Evolutionary conservation across 37 sponge, comb jelly and placozoan genomes (phyloP), one percentile per base, ranked within the genome.

Genomic region (Diacarnus erythraeanus): DNA sequence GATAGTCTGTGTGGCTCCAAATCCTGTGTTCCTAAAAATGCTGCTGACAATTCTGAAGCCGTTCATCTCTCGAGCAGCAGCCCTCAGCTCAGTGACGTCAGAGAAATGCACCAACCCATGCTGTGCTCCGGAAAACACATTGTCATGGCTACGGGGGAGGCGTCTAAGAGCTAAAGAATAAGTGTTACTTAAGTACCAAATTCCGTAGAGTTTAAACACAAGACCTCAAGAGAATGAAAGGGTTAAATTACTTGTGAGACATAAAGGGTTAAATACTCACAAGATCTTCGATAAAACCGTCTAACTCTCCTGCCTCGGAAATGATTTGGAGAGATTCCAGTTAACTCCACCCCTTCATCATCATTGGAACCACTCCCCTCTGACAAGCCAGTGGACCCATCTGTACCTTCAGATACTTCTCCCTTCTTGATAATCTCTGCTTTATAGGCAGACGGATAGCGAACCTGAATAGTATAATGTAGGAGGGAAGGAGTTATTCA

Each of bases 381-480:
- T 26, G 39, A 35, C 5, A 17, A 36, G 1, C 44, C 78, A n/a
- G 44, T 77, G 47, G 78, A 74, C 26, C 74, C 74, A 38, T 71
- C 73, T 0, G 34, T 15, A 65, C 34, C 34, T 2, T 65, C 34
- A 3, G 66, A 12, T 6, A 12, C 6, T 12, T n/a, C 39, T 38
- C 9, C 21, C 41, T 21, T 75, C 57, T 77, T 84, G 42, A 76
- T 21, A 1, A 85, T 73, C 84, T 86, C 83, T 17, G 79, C 87
- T 51, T 83, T 69, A 75, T 87, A 91, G 58, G 69, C 92, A 3
- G 87, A 81, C 2, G 92, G 92, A 44, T 91, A 91, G 41, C 83
- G 72, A 12, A 44, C 42, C 44, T 74, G 35, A 8, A 30, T 4
- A n/a, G n/a, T n/a, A n/a, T n/a, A n/a, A n/a, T n/a, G n/a, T n/a